Evolutionary conservation across 2,113 vertebrate species (phyloP).

Genomic region (Ranitomeya variabilis): DNA sequence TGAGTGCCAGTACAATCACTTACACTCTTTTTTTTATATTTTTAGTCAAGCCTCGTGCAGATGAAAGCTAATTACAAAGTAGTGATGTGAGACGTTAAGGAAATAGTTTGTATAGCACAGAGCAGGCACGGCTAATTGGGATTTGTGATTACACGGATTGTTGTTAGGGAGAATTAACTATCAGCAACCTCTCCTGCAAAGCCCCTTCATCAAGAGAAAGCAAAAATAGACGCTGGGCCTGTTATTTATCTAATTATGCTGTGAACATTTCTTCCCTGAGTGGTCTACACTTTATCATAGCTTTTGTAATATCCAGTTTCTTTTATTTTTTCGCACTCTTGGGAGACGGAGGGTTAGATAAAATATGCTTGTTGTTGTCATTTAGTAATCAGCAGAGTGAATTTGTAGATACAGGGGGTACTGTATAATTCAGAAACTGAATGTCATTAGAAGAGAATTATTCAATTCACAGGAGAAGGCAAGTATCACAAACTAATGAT

Average conservation of each 20-base stretch:
- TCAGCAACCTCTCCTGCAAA: slow-evolving; percentile 91
- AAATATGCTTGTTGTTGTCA: slow-evolving; percentile 44
- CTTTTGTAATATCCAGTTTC: slow-evolving; percentile 37
- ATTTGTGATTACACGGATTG: slow-evolving; percentile 99
- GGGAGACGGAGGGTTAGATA: slow-evolving; percentile 45
- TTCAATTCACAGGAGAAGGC: slow-evolving; percentile 35
- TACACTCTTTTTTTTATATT: slow-evolving; percentile 94
- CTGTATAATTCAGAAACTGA: slow-evolving; percentile 38
- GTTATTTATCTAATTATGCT: slow-evolving; percentile 90
- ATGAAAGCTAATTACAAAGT: slow-evolving; percentile 99
- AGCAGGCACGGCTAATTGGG: slow-evolving; percentile 95
- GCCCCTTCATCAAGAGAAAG: slow-evolving; percentile 88
- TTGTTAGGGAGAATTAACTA: slow-evolving; percentile 96
- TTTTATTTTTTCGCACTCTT: slow-evolving; percentile 43
- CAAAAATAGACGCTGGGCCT: slow-evolving; percentile 86
- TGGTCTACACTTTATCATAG: slow-evolving; percentile 76
- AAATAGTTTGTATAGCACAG: slow-evolving; percentile 88
- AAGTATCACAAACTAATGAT: slow-evolving; percentile 23
- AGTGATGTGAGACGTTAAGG: slow-evolving; percentile 87
- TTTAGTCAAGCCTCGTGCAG: slow-evolving; percentile 86
- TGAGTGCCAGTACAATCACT: slow-evolving; percentile 92
- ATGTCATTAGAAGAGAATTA: slow-evolving; percentile 48
- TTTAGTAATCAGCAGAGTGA: slow-evolving; percentile 47
- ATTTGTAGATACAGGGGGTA: slow-evolving; percentile 35
- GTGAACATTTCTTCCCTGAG: slow-evolving; percentile 77